Evolutionary conservation across 2,113 vertebrate species (phyloP).

Genomic region (Ictidomys tridecemlineatus): DNA sequence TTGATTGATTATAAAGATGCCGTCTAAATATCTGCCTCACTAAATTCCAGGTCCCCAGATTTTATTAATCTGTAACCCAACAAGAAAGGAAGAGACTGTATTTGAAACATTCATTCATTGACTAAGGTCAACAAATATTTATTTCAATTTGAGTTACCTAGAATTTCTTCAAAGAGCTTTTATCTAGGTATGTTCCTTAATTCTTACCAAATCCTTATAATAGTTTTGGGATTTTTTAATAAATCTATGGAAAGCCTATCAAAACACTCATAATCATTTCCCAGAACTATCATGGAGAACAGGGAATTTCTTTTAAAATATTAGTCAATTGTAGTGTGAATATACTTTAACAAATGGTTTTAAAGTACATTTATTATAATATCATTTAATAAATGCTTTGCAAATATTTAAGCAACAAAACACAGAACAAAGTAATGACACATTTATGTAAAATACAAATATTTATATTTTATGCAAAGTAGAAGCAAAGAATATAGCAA

Average conservation of each 20-base stretch:
- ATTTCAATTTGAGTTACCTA: neutral
- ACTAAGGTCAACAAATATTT: neutral
- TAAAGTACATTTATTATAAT: neutral
- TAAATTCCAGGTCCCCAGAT: neutral
- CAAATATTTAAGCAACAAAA: neutral
- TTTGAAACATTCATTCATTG: neutral
- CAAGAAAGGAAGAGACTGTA: neutral
- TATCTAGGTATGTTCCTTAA: neutral
- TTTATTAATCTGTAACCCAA: neutral
- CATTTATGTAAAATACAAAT: neutral
- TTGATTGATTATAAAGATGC: neutral
- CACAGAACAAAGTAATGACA: neutral
- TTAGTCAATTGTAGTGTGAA: neutral
- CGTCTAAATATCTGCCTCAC: neutral
- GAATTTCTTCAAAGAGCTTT: neutral
- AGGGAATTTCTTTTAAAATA: slow-evolving; percentile 39
- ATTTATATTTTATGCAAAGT: slow-evolving; percentile 18
- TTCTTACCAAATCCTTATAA: neutral
- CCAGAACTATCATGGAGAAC: neutral
- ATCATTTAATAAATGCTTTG: slow-evolving; percentile 33
- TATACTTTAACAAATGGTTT: neutral
- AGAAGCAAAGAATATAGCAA: slow-evolving; percentile 34
- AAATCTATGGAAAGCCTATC: neutral
- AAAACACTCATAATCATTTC: neutral
- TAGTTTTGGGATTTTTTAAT: neutral